These are phyloP conservation scores for Myodes glareolus DNA, from an alignment of 2,113 vertebrate species.

Conservation along the genomic window DNA sequence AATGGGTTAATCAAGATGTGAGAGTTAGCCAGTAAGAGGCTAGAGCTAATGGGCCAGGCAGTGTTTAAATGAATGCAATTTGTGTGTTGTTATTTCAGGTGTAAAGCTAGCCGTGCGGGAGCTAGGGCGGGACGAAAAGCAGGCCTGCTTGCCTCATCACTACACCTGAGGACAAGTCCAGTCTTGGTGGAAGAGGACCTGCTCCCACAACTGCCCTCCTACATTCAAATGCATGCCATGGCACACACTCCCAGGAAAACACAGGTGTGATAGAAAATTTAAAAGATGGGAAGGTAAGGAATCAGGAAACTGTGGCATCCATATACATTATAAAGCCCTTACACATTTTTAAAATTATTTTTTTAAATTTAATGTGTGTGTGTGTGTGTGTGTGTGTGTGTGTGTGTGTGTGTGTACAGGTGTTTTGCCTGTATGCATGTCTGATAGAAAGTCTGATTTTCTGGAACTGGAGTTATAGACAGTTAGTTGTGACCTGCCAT, in stretches of 20 bases:
- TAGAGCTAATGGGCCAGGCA: too few relatives aligned
- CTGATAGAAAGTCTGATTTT: neutral
- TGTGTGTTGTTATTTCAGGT: too few relatives aligned
- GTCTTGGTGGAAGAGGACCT: neutral
- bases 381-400: neutral
- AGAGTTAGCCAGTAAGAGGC: too few relatives aligned
- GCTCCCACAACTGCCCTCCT: neutral
- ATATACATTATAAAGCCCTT: neutral
- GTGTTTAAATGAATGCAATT: too few relatives aligned
- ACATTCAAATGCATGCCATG: neutral
- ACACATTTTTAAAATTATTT: neutral
- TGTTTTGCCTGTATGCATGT: neutral
- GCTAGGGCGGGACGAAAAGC: too few relatives aligned
- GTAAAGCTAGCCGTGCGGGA: too few relatives aligned
- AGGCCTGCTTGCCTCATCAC: too few relatives aligned
- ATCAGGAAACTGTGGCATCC: neutral
- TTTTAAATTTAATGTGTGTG: neutral
- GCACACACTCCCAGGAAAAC: neutral
- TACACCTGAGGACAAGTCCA: neutral
- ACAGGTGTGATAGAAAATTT: neutral
- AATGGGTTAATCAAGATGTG: too few relatives aligned
- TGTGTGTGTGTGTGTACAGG: neutral
- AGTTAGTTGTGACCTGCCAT: neutral
- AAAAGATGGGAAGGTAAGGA: neutral
- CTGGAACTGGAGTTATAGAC: neutral